A percentile compares a stretch with the other conserved stretches of the same genome.
These are phyloP conservation scores for Clarias platycephalus DNA, from an alignment of 2,797 vertebrate genomes.

Conservation along the genomic window DNA sequence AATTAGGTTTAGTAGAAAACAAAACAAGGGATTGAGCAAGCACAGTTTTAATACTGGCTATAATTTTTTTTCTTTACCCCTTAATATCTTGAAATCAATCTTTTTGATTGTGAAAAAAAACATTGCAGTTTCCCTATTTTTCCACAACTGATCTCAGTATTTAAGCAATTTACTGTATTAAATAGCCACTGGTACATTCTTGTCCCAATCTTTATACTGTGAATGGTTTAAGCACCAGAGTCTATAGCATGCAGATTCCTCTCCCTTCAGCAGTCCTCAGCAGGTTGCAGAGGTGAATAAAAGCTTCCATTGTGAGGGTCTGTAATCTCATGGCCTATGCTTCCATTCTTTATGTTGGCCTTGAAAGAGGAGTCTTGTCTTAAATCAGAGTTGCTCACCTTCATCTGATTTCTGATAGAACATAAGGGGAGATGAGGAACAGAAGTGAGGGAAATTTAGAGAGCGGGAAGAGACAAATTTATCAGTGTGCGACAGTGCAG, in stretches of 20 bases:
- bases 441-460: conserved; percentile 44
- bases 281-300: conserved; percentile 60
- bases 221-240: conserved; percentile 29
- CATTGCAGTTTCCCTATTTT: not conserved
- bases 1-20: not conserved
- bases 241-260: conserved; percentile 45
- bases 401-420: conserved; percentile 54
- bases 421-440: conserved; percentile 53
- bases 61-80: not conserved
- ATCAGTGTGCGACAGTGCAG: conserved; percentile 40
- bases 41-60: not conserved
- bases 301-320: conserved; percentile 66
- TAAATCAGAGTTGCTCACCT: conserved; percentile 59
- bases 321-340: conserved; percentile 59
- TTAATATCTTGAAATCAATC: not conserved
- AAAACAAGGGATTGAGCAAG: not conserved
- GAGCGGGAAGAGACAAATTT: conserved; percentile 27
- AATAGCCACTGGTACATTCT: not conserved
- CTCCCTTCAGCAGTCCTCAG: conserved; percentile 39
- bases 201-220: not conserved
- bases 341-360: conserved; percentile 57
- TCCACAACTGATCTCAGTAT: not conserved
- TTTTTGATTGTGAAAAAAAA: too few species aligned
- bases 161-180: not conserved
- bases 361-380: conserved; percentile 63